Conservation (phyloP, 2,113 vertebrate species). For the Gadus chalcogrammus region DNA sequence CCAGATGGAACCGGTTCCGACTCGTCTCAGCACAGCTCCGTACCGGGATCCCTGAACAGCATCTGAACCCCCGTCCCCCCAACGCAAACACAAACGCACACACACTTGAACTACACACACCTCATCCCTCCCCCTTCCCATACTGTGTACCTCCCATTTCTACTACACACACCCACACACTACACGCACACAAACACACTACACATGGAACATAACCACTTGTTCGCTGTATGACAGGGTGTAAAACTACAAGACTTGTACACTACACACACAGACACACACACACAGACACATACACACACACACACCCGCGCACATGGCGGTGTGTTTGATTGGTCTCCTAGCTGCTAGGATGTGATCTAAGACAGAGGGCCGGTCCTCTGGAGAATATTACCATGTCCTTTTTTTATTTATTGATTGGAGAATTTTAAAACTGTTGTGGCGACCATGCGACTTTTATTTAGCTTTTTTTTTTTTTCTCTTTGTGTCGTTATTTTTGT, state of each 20-base stretch:
- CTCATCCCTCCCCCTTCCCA: background rate
- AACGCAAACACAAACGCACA: conserved; percentile 26
- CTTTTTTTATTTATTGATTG: too few species aligned
- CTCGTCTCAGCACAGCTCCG: conserved; percentile 68
- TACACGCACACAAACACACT: conserved; percentile 3
- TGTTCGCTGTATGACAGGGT: too few species aligned
- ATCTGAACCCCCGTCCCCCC: conserved; percentile 57
- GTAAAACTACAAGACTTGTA: background rate
- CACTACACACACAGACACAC: conserved; percentile 1
- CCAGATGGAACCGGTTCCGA: conserved; percentile 64
- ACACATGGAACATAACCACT: background rate
- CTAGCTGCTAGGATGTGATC: too few species aligned
- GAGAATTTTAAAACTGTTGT: too few species aligned
- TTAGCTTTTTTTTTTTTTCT: too few species aligned
- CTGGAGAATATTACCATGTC: too few species aligned
- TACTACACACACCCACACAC: conserved; percentile 9
- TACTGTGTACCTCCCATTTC: background rate
- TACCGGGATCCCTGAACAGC: conserved; percentile 71
- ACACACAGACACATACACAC: background rate
- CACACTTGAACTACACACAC: background rate
- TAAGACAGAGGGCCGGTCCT: too few species aligned
- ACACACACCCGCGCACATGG: background rate
- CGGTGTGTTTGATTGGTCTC: background rate
- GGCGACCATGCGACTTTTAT: too few species aligned
- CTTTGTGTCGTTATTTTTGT: too few species aligned